Conservation (phyloP, 2,888 invertebrate genomes). For the Caenorhabditis sp. region DNA sequence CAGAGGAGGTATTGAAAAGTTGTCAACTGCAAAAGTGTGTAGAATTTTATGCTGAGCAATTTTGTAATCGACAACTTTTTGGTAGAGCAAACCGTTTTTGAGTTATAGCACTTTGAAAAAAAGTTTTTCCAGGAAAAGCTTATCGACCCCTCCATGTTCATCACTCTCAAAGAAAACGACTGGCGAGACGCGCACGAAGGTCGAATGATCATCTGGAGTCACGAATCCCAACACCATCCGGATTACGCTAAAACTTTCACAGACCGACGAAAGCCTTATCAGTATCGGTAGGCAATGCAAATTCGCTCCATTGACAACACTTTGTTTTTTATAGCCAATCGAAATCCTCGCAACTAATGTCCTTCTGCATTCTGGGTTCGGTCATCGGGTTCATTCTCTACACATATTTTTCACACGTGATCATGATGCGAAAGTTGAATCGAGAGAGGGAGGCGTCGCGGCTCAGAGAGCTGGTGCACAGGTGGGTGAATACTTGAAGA, state of each 20-base stretch:
- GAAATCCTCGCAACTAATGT: slow-evolving; percentile 73
- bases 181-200: slow-evolving; percentile 74
- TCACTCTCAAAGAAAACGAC: slow-evolving; percentile 70
- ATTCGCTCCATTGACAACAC: background rate
- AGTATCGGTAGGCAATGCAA: slow-evolving; percentile 57
- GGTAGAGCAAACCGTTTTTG: background rate
- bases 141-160: slow-evolving; percentile 66
- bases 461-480: slow-evolving; percentile 66
- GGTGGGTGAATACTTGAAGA: slow-evolving; percentile 30
- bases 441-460: slow-evolving; percentile 63
- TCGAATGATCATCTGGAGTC: slow-evolving; percentile 74
- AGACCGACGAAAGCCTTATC: slow-evolving; percentile 17
- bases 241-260: slow-evolving; percentile 67
- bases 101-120: background rate
- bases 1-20: background rate
- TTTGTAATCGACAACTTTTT: background rate
- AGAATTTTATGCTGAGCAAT: background rate
- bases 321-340: slow-evolving; percentile 63
- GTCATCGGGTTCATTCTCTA: slow-evolving; percentile 77
- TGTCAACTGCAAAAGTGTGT: background rate
- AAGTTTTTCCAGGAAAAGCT: slow-evolving; percentile 29
- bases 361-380: slow-evolving; percentile 74
- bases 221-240: slow-evolving; percentile 72
- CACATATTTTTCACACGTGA: slow-evolving; percentile 75
- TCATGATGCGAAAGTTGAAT: slow-evolving; percentile 69